Base-by-base conservation (phyloP, 2,113 vertebrate genomes). In the Oenanthe oenanthe region DNA sequence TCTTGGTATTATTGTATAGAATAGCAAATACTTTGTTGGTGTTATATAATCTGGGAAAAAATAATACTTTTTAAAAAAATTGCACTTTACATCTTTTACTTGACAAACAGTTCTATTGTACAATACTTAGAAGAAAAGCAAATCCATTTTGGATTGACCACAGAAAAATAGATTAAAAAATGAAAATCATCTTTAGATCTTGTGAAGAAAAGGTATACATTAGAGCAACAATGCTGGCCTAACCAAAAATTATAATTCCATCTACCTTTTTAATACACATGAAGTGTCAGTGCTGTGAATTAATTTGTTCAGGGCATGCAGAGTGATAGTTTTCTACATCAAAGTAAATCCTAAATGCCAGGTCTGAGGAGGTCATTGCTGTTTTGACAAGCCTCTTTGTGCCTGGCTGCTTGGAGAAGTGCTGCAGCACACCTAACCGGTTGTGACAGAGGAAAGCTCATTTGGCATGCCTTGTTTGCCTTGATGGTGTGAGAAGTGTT, bases 321-420 rank as follows among this genome's bases (percentile, higher is more conserved):
- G 50, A 19, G 12, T 36, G 62, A 22, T 62, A 60, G 31, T 40
- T 88, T 93, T 83, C 54, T 26, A 19, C 53, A 54, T 80, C 72
- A 70, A 68, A 90, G 42, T 84, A 61, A 93, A 85, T 92, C 77
- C 51, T 90, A 65, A 89, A 97, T 89, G 38, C 21, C 36, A 82
- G 43, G 50, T 43, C 42, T 94, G 62, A 74, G 94, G 63, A 54
- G 62, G 66, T n/a, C 19, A 5, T 48, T 28, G 4, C 32, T 66
- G 48, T 42, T 20, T 50, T 60, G 79, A 70, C 14, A 17, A 61
- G 36, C 56, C 45, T 89, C 53, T 68, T 20, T n/a, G 19, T 82
- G n/a, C 47, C 10, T 75, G 74, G 82, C 50, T 70, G 77, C 57
- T 20, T 76, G 75, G 29, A 54, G 72, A 34, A 29, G 56, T 34